Conservation (phyloP, 2,797 vertebrate species). For the Channallabes apus region DNA sequence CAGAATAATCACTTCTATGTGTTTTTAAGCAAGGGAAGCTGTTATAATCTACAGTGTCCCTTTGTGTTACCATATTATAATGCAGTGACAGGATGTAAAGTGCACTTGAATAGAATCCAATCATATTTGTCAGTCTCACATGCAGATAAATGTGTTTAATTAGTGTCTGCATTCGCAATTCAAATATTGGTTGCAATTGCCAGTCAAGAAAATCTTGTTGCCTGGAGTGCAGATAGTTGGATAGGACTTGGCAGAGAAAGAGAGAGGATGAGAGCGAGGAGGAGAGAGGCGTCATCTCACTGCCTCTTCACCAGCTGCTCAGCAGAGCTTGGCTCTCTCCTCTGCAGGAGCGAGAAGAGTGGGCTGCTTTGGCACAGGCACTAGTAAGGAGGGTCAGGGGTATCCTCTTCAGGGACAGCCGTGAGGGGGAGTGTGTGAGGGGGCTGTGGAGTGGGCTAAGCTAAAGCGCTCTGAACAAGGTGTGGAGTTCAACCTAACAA, state of each 20-base stretch:
- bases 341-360: slow-evolving; percentile 49
- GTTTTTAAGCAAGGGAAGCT: background rate
- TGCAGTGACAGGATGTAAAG: slow-evolving; percentile 28
- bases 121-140: slow-evolving; percentile 41
- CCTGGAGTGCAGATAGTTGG: slow-evolving; percentile 50
- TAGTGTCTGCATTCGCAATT: slow-evolving; percentile 30
- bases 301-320: slow-evolving; percentile 61
- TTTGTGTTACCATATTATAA: slow-evolving; percentile 25
- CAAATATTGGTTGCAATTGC: slow-evolving; percentile 41
- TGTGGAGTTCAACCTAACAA: slow-evolving; percentile 54
- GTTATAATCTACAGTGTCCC: background rate
- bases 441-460: slow-evolving; percentile 54
- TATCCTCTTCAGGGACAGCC: slow-evolving; percentile 54
- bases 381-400: slow-evolving; percentile 53
- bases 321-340: slow-evolving; percentile 46
- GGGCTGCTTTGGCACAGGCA: slow-evolving; percentile 50
- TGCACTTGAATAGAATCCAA: slow-evolving; percentile 30
- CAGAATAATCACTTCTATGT: background rate
- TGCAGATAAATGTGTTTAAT: slow-evolving; percentile 42
- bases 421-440: slow-evolving; percentile 52
- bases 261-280: slow-evolving; percentile 43
- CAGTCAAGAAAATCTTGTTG: slow-evolving; percentile 48
- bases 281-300: slow-evolving; percentile 53
- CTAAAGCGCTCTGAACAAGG: slow-evolving; percentile 54
- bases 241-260: slow-evolving; percentile 53